A percentile compares a stretch with the other conserved stretches of the same genome.
Evolutionary conservation across 2,888 invertebrate genomes (phyloP).

Genomic region (Proisotoma minuta): DNA sequence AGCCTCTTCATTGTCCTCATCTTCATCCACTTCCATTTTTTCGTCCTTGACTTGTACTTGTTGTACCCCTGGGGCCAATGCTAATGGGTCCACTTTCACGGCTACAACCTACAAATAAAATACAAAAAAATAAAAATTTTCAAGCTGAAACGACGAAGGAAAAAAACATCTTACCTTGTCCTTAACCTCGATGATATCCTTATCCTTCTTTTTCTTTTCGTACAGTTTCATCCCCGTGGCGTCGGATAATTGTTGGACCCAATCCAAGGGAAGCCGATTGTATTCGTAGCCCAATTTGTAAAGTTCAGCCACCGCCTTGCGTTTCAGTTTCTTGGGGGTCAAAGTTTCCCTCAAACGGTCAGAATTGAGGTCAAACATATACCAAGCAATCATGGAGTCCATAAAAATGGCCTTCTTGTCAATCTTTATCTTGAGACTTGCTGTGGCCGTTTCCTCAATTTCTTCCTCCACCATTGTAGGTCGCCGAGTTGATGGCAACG

Average conservation of each 20-base stretch:
- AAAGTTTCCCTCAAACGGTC: too few relatives aligned
- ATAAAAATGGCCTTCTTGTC: slow-evolving; percentile 1
- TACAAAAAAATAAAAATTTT: too few relatives aligned
- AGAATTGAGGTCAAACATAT: not conserved
- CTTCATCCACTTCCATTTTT: not conserved
- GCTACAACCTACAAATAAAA: too few relatives aligned
- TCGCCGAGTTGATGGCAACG: slow-evolving; percentile 14
- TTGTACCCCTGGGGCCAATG: too few relatives aligned
- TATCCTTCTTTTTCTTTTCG: not conserved
- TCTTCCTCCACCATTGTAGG: slow-evolving; percentile 21
- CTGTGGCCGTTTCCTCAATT: not conserved
- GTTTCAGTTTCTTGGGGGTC: slow-evolving; percentile 3
- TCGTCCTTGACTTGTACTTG: too few relatives aligned
- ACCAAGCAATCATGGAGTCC: slow-evolving; percentile 13
- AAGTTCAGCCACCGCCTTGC: slow-evolving; percentile 8
- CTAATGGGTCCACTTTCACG: too few relatives aligned
- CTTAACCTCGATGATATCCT: not conserved
- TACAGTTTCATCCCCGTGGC: slow-evolving; percentile 8
- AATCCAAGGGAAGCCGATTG: slow-evolving; percentile 10
- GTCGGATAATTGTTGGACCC: slow-evolving; percentile 8
- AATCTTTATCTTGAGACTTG: not conserved
- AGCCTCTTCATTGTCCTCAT: not conserved
- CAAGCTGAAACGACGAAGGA: too few relatives aligned
- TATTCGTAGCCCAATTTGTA: not conserved
- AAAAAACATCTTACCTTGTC: not conserved